Percentiles rank a stretch among this genome's conserved stretches.
These are phyloP conservation scores for Tauraco erythrolophus DNA, from an alignment of 2,113 vertebrate genomes.

Conservation along the genomic window DNA sequence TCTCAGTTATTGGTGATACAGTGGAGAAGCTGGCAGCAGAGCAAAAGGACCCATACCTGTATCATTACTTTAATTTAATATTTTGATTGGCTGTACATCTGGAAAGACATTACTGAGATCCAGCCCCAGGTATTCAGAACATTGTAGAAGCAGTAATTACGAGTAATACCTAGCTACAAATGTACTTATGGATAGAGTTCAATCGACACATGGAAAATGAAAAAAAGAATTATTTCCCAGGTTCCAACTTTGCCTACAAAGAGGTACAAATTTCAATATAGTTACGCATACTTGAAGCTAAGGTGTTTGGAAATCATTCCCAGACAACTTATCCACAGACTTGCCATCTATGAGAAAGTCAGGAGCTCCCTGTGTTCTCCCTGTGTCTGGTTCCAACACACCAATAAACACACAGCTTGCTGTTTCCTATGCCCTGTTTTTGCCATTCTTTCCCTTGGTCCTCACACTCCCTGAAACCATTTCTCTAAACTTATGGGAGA, in stretches of 20 bases:
- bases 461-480: background rate
- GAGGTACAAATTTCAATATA: background rate
- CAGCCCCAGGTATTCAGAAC: background rate
- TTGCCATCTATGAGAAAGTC: background rate
- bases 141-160: background rate
- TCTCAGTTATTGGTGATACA: background rate
- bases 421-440: fast-evolving
- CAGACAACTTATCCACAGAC: fast-evolving
- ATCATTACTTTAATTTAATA: background rate
- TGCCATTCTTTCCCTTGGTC: background rate
- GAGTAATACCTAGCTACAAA: background rate
- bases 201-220: background rate
- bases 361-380: background rate
- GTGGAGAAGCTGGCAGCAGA: background rate
- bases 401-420: background rate
- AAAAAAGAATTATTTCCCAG: background rate
- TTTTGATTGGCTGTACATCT: background rate
- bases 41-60: background rate
- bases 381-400: background rate
- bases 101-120: background rate
- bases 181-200: background rate
- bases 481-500: background rate
- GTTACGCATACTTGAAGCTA: background rate
- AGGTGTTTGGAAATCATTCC: background rate
- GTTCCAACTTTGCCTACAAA: background rate